Evolutionary conservation across 2,113 vertebrate genomes (phyloP).

Genomic region (Bufo bufo): DNA sequence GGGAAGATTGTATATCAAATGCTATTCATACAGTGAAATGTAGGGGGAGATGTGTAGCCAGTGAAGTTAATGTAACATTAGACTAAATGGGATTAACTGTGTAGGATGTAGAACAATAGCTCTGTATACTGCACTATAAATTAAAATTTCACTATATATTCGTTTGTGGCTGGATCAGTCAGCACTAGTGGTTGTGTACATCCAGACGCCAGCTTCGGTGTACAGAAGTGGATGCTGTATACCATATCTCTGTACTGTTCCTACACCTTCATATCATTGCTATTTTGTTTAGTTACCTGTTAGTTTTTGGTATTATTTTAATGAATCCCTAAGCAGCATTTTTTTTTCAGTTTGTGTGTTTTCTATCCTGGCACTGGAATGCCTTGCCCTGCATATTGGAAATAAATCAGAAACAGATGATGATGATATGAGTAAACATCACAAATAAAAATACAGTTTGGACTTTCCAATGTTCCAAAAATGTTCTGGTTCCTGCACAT

Average conservation of each 20-base stretch:
- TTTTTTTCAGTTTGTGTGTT: neutral
- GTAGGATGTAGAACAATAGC: neutral
- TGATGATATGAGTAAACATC: neutral
- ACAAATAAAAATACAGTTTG: neutral
- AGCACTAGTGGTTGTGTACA: neutral
- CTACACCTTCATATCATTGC: neutral
- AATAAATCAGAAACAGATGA: neutral
- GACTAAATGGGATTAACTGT: neutral
- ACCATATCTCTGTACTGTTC: neutral
- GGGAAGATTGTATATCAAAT: neutral
- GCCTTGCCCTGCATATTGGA: neutral
- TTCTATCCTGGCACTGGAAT: neutral
- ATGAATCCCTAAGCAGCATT: neutral
- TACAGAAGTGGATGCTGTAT: neutral
- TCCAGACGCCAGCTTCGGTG: neutral
- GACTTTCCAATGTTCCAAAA: neutral
- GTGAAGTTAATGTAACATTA: neutral
- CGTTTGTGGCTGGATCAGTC: neutral
- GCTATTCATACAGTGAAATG: neutral
- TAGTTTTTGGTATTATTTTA: neutral
- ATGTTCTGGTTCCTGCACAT: neutral
- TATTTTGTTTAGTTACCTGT: neutral
- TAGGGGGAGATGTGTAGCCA: neutral
- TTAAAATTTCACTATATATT: too few relatives aligned
- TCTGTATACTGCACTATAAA: neutral